phyloP scores from a whole-genome alignment of 2,888 invertebrate species.

The Aleiodes alternator region DNA sequence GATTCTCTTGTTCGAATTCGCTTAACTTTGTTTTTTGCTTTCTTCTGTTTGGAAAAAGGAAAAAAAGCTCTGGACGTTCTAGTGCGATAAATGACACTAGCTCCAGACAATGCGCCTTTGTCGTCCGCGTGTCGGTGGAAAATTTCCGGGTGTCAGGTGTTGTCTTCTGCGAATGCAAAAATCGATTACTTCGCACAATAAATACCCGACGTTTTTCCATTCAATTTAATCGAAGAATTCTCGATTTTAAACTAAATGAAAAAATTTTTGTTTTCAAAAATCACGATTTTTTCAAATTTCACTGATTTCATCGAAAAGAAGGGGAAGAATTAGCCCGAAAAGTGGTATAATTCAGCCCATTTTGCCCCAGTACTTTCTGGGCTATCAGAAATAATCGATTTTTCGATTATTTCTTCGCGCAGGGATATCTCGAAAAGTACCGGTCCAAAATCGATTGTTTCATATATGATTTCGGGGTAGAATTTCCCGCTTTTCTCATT shows the following conservation, averaged over 20 bases:
- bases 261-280: neutral
- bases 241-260: neutral
- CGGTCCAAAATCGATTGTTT: neutral
- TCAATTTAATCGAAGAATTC: neutral
- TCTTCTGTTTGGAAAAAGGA: too few relatives aligned
- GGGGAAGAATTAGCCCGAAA: neutral
- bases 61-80: neutral
- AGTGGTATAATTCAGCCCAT: neutral
- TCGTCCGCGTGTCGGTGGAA: neutral
- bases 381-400: conserved; percentile 3
- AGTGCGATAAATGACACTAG: neutral
- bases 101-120: neutral
- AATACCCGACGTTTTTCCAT: neutral
- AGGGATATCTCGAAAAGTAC: too few relatives aligned
- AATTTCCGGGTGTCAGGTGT: conserved; percentile 19
- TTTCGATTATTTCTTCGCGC: too few relatives aligned
- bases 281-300: too few relatives aligned
- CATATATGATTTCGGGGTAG: too few relatives aligned
- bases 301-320: neutral
- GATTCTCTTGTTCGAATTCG: conserved; percentile 43
- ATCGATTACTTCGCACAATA: neutral
- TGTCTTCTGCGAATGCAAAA: neutral
- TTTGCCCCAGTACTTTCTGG: neutral
- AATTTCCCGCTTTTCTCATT: too few relatives aligned
- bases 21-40: neutral